phyloP scores from a whole-genome alignment of 2,113 vertebrate genomes.

The Epinephelus lanceolatus region DNA sequence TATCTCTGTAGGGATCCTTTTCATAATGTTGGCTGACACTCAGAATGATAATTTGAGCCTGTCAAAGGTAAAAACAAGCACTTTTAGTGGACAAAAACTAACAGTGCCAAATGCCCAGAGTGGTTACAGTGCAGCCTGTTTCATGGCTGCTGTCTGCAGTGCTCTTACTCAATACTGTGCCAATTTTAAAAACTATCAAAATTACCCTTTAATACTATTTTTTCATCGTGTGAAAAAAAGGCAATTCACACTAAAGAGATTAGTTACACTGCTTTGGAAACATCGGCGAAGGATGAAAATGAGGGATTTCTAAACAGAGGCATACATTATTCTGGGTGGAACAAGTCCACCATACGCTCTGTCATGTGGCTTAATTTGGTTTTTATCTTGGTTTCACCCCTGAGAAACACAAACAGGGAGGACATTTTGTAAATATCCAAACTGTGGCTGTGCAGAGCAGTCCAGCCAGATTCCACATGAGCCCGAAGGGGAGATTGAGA shows the following conservation, averaged over 20 bases:
- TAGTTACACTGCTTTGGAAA: neutral
- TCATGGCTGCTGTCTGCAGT: too few relatives aligned
- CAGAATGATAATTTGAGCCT: too few relatives aligned
- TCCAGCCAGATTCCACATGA: constrained; percentile 45
- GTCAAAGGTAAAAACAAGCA: too few relatives aligned
- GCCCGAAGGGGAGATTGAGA: neutral
- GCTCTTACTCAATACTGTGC: too few relatives aligned
- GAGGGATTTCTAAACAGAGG: neutral
- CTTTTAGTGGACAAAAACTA: too few relatives aligned
- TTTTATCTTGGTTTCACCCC: neutral
- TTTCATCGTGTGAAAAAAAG: too few relatives aligned
- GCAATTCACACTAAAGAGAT: neutral
- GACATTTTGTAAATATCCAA: neutral
- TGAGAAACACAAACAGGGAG: neutral
- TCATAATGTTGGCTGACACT: too few relatives aligned
- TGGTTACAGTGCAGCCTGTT: too few relatives aligned
- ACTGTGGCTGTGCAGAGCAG: neutral
- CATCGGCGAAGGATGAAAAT: neutral
- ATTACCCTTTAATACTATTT: neutral
- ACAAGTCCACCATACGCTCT: neutral
- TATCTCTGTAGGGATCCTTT: too few relatives aligned
- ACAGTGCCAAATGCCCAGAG: too few relatives aligned
- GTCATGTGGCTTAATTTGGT: neutral
- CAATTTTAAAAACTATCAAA: too few relatives aligned
- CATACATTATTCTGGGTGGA: neutral